phyloP scores from a whole-genome alignment of 2,888 invertebrate species.

The Rhynchonema sp. region DNA sequence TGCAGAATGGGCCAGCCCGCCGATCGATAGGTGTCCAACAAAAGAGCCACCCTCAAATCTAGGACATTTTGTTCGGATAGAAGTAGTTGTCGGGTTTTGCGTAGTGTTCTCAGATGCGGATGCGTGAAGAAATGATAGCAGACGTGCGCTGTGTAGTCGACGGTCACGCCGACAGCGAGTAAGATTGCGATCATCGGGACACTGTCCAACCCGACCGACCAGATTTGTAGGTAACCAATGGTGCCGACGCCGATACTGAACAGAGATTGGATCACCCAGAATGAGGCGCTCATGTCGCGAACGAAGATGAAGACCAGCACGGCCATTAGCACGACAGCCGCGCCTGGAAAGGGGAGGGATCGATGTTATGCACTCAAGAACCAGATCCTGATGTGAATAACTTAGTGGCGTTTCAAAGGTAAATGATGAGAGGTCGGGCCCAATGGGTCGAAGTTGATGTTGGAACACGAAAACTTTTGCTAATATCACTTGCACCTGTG shows the following conservation, averaged over 20 bases:
- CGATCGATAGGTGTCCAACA: neutral
- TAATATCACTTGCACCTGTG: too few relatives aligned
- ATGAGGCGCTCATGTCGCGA: neutral
- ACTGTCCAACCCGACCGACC: neutral
- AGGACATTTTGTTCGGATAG: neutral
- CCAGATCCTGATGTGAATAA: too few relatives aligned
- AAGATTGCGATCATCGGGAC: neutral
- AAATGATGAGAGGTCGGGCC: too few relatives aligned
- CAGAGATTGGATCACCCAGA: neutral
- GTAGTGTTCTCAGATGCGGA: neutral
- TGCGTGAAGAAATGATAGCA: constrained; percentile 1
- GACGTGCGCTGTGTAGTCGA: neutral
- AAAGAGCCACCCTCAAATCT: neutral
- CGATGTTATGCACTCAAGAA: too few relatives aligned
- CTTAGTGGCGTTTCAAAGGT: too few relatives aligned
- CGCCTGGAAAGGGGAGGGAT: neutral
- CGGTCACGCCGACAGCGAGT: neutral
- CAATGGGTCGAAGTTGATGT: too few relatives aligned
- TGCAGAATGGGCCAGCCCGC: neutral
- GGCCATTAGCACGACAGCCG: neutral
- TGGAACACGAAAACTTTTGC: too few relatives aligned
- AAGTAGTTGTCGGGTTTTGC: neutral
- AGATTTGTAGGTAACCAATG: neutral
- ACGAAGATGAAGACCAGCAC: neutral
- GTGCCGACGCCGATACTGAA: neutral